Base-by-base conservation (phyloP, 2,888 invertebrate species). In the Tridacna crocea region DNA sequence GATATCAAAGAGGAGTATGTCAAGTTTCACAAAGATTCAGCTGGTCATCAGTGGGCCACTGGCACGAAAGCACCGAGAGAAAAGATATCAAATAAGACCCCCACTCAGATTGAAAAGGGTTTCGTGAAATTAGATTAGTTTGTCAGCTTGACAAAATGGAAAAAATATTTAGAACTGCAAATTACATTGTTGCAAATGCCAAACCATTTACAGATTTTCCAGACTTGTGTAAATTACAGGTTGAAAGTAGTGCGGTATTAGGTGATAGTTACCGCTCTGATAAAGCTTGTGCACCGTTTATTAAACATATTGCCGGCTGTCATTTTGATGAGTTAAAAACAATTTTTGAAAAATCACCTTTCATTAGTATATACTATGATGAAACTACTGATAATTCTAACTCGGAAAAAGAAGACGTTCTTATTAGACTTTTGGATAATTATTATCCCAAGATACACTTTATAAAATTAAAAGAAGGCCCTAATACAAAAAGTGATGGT, bases 331-430 rank as follows among this genome's bases (percentile, higher is more conserved):
- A n/a, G n/a, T n/a, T 27, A 0, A 72, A 47, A 48, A 48, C 46
- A n/a, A 36, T 46, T 26, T 12, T 66, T 19, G 12, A 66, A 8
- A 66, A 15, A 8, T 27, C 66, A 27, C 66, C 66, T 22, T 66
- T 66, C 58, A 70, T 83, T 19, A 79, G 79, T 73, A 65, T 82
- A 24, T 82, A 72, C 75, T 76, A 76, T 77, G 79, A 82, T 73
- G 79, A 75, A 11, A 74, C 83, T 11, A 79, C 82, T 19, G 82
- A 82, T 47, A 68, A 61, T 24, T 24, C 79, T 15, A 78, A 82
- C 36, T 66, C 66, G 27, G 79, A 82, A 55, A 72, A 82, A 66
- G 82, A 82, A 66, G 27, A 72, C 2, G 48, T 82, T 75, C 27
- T 11, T 22, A 22, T 51, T 15, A 58, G 63, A 75, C 47, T 77